A percentile compares a stretch with the other conserved stretches of the same genome.
Conservation (phyloP, 2,888 invertebrate species). For the Mythimna albipuncta region DNA sequence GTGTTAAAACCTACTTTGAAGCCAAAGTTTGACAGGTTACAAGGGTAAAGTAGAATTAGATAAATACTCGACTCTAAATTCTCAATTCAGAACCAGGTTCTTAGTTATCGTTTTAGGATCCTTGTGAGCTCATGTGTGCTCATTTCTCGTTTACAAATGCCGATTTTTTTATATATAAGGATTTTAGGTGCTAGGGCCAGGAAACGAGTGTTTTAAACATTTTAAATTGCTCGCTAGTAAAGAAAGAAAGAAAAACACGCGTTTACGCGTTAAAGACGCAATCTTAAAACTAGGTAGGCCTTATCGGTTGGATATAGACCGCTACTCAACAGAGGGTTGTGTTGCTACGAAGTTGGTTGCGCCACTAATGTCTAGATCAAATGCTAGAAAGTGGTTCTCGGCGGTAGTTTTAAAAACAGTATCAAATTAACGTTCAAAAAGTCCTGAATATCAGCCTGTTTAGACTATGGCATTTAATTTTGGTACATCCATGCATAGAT, state of each 20-base stretch:
- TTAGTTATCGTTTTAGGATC: background rate
- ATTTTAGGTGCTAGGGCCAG: background rate
- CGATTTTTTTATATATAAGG: background rate
- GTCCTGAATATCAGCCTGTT: background rate
- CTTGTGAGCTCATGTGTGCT: no score
- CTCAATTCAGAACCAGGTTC: background rate
- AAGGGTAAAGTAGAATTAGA: background rate
- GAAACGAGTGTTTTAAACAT: background rate
- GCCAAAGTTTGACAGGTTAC: background rate
- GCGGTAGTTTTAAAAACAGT: background rate
- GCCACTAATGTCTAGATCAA: background rate
- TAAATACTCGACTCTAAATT: background rate
- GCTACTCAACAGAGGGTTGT: background rate
- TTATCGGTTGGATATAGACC: no score
- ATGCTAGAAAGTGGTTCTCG: background rate
- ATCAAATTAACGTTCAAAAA: background rate
- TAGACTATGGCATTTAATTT: background rate
- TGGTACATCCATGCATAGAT: background rate
- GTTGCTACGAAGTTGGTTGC: background rate
- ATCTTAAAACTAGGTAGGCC: no score
- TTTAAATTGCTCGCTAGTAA: background rate
- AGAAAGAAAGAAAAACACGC: no score
- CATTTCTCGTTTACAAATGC: no score
- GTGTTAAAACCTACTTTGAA: background rate
- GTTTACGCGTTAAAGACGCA: no score